These are phyloP conservation scores for Donacobius atricapilla DNA, from an alignment of 2,113 vertebrate genomes.

Conservation along the genomic window DNA sequence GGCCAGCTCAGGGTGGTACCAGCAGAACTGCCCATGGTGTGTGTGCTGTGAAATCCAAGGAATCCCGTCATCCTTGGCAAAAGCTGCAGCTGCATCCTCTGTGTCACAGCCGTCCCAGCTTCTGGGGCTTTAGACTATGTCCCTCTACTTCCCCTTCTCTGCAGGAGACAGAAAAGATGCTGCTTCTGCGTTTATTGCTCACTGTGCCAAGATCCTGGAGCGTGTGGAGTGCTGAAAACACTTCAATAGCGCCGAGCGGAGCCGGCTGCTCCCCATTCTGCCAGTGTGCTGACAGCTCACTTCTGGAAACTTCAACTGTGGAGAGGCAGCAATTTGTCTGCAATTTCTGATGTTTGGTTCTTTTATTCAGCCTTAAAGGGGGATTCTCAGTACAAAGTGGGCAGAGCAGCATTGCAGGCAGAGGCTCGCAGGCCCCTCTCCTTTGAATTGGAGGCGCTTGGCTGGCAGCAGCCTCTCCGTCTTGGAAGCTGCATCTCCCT, in stretches of 20 bases:
- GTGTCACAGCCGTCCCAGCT: not conserved
- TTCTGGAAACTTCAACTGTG: not conserved
- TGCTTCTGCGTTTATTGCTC: not conserved
- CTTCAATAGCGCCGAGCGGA: not conserved
- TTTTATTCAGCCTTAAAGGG: not conserved
- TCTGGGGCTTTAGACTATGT: not conserved
- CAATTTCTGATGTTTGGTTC: not conserved
- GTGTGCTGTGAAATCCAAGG: not conserved
- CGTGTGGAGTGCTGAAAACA: slow-evolving; percentile 3
- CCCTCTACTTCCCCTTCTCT: not conserved
- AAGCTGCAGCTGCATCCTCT: not conserved
- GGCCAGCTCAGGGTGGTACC: not conserved
- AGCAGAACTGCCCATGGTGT: not conserved
- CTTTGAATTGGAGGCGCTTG: fast-evolving
- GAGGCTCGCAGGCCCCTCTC: not conserved
- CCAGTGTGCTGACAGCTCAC: not conserved
- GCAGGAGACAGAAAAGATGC: slow-evolving; percentile 12
- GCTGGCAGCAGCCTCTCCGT: not conserved
- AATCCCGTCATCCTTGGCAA: not conserved
- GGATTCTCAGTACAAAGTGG: not conserved
- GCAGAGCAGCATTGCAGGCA: not conserved
- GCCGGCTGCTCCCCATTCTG: not conserved
- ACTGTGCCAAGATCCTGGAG: not conserved
- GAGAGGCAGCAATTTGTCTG: not conserved
- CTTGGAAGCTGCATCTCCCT: not conserved